These are phyloP conservation scores for Gadopsis bispinosus DNA, from an alignment of 2,797 vertebrate species.

Conservation along the genomic window DNA sequence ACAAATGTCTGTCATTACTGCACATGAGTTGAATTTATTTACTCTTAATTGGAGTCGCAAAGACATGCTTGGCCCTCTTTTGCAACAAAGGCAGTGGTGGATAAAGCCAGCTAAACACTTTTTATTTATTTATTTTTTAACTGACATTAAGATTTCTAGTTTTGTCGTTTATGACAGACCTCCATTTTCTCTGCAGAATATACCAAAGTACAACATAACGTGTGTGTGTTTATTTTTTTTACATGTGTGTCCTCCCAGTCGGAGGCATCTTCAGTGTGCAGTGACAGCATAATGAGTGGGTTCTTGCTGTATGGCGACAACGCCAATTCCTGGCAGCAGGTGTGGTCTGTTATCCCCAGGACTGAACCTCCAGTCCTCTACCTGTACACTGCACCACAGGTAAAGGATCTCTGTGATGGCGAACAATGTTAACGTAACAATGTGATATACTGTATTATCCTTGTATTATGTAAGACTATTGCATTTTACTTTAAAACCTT, in stretches of 20 bases:
- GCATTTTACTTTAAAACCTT: neutral
- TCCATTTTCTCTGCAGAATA: too few relatives aligned
- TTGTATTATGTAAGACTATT: neutral
- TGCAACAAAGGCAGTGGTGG: neutral
- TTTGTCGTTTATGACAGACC: neutral
- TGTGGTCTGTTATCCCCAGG: constrained; percentile 90
- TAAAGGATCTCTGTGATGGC: constrained; percentile 50
- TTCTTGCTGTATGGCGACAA: constrained; percentile 91
- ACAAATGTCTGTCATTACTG: neutral
- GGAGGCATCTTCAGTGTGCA: constrained; percentile 85
- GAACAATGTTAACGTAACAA: neutral
- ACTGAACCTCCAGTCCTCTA: constrained; percentile 88
- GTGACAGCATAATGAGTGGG: constrained; percentile 87
- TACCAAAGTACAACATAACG: neutral
- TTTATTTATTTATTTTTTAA: neutral
- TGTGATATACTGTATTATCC: neutral
- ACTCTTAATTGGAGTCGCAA: neutral
- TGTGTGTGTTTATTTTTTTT: neutral
- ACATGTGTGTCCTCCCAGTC: constrained; percentile 75
- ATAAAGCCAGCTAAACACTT: neutral
- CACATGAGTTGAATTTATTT: too few relatives aligned
- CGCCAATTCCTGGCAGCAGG: constrained; percentile 88
- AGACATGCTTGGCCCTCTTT: too few relatives aligned
- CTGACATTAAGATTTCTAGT: neutral
- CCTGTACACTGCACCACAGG: constrained; percentile 90